Evolutionary conservation across 2,797 vertebrate species (phyloP).

Genomic region (Lophius americanus): DNA sequence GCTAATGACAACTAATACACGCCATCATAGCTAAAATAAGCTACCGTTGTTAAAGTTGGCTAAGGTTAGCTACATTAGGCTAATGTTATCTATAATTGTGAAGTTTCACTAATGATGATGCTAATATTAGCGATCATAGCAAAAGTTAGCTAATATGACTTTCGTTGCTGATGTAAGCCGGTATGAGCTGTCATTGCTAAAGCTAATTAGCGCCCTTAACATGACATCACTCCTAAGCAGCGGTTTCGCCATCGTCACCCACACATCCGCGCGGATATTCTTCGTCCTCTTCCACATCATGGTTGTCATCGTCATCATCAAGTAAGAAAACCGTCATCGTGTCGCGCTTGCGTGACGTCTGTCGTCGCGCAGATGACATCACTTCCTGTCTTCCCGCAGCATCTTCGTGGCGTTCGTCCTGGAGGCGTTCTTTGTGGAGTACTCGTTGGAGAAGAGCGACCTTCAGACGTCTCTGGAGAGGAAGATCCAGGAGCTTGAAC

Average conservation of each 20-base stretch:
- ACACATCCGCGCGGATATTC: slow-evolving; percentile 84
- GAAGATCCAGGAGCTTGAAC: slow-evolving; percentile 92
- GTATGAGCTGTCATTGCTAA: too few species aligned
- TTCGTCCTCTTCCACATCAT: slow-evolving; percentile 91
- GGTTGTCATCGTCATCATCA: slow-evolving; percentile 93
- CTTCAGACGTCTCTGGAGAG: slow-evolving; percentile 92
- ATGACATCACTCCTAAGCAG: slow-evolving; percentile 82
- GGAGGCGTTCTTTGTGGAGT: slow-evolving; percentile 95
- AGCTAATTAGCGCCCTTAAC: slow-evolving; percentile 70
- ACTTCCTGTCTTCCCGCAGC: slow-evolving; percentile 71
- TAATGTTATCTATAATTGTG: too few species aligned
- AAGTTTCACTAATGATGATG: too few species aligned
- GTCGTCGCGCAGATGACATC: slow-evolving; percentile 39
- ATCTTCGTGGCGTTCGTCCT: slow-evolving; percentile 94
- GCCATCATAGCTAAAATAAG: too few species aligned
- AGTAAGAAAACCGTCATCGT: slow-evolving; percentile 79
- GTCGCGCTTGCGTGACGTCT: not conserved
- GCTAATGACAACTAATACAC: too few species aligned
- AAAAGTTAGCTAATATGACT: too few species aligned
- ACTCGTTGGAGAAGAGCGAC: slow-evolving; percentile 90
- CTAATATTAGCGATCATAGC: too few species aligned
- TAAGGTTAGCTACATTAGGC: too few species aligned
- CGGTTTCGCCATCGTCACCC: slow-evolving; percentile 88
- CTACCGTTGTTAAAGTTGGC: too few species aligned
- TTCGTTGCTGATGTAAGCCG: too few species aligned